These are phyloP conservation scores for Chelidonichthys spinosus DNA, from an alignment of 2,797 vertebrate species.

Conservation along the genomic window DNA sequence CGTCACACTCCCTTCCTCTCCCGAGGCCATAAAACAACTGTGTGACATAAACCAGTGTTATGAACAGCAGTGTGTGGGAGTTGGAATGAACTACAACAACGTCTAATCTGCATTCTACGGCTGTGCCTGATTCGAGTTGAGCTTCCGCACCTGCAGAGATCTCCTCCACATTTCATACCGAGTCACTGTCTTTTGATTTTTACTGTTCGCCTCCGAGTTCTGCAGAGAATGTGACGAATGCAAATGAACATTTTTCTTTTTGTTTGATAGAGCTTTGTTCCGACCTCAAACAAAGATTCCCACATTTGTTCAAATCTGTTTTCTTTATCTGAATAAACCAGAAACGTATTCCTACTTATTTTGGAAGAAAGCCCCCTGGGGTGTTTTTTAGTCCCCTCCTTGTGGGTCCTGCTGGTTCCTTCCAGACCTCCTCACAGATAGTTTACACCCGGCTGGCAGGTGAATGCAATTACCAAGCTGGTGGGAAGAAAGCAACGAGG, in stretches of 20 bases:
- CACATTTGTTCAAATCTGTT: background rate
- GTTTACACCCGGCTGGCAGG: conserved; percentile 54
- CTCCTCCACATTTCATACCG: conserved; percentile 17
- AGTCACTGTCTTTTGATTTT: conserved; percentile 34
- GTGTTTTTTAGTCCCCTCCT: background rate
- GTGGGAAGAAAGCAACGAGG: conserved; percentile 33
- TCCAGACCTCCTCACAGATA: conserved; percentile 20
- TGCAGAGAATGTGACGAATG: background rate
- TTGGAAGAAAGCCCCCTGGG: background rate
- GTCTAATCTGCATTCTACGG: conserved; percentile 47
- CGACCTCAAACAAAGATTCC: background rate
- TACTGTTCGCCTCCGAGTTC: background rate
- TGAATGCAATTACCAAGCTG: conserved; percentile 47
- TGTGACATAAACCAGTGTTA: conserved; percentile 10
- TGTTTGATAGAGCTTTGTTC: background rate
- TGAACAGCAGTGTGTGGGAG: conserved; percentile 12
- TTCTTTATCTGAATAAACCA: background rate
- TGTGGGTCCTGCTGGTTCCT: conserved; percentile 22
- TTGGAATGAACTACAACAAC: background rate
- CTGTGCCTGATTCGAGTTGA: conserved; percentile 29
- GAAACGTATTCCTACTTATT: background rate
- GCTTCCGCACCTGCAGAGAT: conserved; percentile 13
- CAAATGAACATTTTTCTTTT: background rate
- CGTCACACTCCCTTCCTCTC: conserved; percentile 41
- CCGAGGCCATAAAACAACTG: background rate